Evolutionary conservation across 2,888 invertebrate genomes (phyloP).

Genomic region (Perdita meconis): DNA sequence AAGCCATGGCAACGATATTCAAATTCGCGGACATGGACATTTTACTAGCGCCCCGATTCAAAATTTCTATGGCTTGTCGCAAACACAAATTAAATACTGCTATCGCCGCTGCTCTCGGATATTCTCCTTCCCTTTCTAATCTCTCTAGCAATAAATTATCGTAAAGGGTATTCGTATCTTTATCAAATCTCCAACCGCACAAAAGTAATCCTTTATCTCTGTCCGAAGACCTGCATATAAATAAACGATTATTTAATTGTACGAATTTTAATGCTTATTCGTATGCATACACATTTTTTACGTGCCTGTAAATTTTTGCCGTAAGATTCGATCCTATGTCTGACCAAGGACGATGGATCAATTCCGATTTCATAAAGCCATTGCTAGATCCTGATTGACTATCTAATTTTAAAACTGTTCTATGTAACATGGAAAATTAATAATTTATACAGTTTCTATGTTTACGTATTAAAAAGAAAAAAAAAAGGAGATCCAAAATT

Average conservation of each 20-base stretch:
- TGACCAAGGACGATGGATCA: conserved; percentile 87
- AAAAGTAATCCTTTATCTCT: conserved; percentile 92
- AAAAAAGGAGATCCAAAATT: conserved; percentile 18
- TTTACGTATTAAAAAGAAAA: neutral
- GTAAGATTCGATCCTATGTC: conserved; percentile 87
- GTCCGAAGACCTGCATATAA: conserved; percentile 85
- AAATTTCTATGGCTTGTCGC: conserved; percentile 92
- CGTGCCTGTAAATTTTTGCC: conserved; percentile 86
- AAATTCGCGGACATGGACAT: conserved; percentile 83
- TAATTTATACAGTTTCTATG: conserved; percentile 14
- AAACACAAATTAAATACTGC: conserved; percentile 95
- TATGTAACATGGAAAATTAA: conserved; percentile 64
- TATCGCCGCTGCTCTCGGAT: conserved; percentile 94
- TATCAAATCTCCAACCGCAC: conserved; percentile 96
- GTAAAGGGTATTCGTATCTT: conserved; percentile 86
- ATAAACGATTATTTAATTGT: neutral
- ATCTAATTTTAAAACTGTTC: conserved; percentile 86
- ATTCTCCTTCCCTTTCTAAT: conserved; percentile 90
- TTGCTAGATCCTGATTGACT: conserved; percentile 82
- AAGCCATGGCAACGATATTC: conserved; percentile 91
- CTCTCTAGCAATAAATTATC: conserved; percentile 87
- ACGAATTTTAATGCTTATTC: too few relatives aligned
- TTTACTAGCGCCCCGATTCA: conserved; percentile 89
- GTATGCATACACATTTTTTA: neutral
- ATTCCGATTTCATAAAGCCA: conserved; percentile 86